Base-by-base conservation (phyloP, 2,113 vertebrate species). In the Anseranas semipalmata region DNA sequence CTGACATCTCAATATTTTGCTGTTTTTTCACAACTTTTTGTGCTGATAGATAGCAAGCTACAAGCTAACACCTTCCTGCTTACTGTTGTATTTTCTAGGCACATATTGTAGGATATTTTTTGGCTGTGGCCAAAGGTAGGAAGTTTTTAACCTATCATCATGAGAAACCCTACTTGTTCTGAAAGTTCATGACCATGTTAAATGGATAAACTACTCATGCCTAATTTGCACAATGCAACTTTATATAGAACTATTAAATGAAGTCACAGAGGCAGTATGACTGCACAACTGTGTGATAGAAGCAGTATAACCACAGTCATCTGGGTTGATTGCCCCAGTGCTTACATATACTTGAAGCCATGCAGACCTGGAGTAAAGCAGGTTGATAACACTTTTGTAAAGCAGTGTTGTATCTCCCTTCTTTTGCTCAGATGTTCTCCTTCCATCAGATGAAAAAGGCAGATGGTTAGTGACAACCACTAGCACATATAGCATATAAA, bases 261-360 rank as follows among this genome's bases (percentile, higher is more conserved):
- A 50, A 32, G 35, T 50, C 56, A 59, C 32, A 45, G 20, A 35
- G 27, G 27, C 37, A 75, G 4, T 22, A 11, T 21, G 12, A 10
- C 28, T 35, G 8, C 6, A 13, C 12, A 2, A 22, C 25, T 9
- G 13, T 41, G 39, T 37, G 48, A 39, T 2, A 78, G 22, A 58
- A 50, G n/a, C 62, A 67, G 22, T 5, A 39, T 7, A 48, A 25
- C 12, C 0, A 0, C 1, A 2, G 25, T 9, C 22, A 53, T 33
- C 30, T 35, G 37, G 4, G 1, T 9, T 72, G 43, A 68, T n/a
- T 76, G n/a, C 3, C 18, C 32, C 67, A 41, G 25, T 63, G 33
- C 7, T 24, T 48, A 32, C n/a, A 56, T 18, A 8, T 6, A 18
- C 41, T 39, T 50, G 12, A 63, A 70, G 28, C 27, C 32, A 19